These are phyloP conservation scores for Resseliella maxima DNA, from an alignment of 2,888 invertebrate genomes.

Conservation along the genomic window DNA sequence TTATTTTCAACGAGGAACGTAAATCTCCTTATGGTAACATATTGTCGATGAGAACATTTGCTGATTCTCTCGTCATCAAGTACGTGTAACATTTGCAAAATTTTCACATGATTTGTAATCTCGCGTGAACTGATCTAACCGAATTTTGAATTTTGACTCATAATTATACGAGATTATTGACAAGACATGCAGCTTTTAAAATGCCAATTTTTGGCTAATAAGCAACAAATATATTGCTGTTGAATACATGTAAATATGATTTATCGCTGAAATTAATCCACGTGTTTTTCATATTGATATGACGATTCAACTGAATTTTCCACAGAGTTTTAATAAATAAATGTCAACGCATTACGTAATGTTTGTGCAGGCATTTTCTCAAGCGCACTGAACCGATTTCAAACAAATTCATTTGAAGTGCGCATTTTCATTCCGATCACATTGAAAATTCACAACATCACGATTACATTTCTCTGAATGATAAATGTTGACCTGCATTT, in stretches of 20 bases:
- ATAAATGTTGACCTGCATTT: constrained; percentile 13
- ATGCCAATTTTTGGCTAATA: background rate
- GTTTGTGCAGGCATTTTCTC: too few species aligned
- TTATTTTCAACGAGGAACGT: background rate
- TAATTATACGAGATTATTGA: constrained; percentile 15
- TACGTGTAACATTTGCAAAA: background rate
- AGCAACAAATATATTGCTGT: constrained; percentile 5
- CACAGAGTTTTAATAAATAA: background rate
- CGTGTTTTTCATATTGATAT: background rate
- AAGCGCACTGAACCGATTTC: background rate
- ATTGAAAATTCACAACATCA: constrained; percentile 34
- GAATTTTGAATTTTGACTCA: background rate
- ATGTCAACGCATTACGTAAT: too few species aligned
- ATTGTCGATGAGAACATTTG: background rate
- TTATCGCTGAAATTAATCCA: background rate
- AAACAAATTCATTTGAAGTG: background rate
- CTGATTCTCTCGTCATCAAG: background rate
- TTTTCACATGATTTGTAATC: background rate
- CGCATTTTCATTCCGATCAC: background rate
- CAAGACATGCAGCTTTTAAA: background rate
- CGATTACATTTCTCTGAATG: background rate
- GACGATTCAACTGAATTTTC: background rate
- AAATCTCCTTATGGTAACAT: constrained; percentile 2
- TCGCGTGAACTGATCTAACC: background rate
- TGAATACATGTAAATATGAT: background rate